Evolutionary conservation across 2,888 invertebrate genomes (phyloP).

Genomic region (Geotrupes spiniger): DNA sequence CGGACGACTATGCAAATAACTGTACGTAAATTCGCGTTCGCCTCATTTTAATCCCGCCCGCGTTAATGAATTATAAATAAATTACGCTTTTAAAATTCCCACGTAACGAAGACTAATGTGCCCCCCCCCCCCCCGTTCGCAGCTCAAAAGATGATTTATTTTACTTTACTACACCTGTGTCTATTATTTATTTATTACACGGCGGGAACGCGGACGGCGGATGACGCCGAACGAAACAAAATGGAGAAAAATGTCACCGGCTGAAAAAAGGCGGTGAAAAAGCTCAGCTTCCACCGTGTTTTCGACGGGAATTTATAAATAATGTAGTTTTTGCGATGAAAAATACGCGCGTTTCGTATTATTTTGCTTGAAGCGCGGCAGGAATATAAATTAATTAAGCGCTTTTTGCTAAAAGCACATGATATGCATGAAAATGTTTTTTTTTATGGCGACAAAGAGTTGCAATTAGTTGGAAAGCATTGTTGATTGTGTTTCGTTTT

Average conservation of each 20-base stretch:
- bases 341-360: conserved; percentile 1
- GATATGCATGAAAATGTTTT: too few relatives aligned
- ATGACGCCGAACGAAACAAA: conserved; percentile 1
- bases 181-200: conserved; percentile 6
- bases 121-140: too few relatives aligned
- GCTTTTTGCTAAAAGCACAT: background rate
- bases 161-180: conserved; percentile 6
- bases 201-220: background rate
- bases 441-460: too few relatives aligned
- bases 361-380: background rate
- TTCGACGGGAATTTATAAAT: conserved; percentile 1
- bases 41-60: too few relatives aligned
- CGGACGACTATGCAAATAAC: too few relatives aligned
- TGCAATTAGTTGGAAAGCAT: too few relatives aligned
- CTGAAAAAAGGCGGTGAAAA: background rate
- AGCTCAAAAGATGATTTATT: conserved; percentile 7
- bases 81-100: conserved; percentile 6
- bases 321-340: background rate
- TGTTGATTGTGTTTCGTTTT: too few relatives aligned
- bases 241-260: conserved; percentile 3
- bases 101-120: conserved; percentile 1
- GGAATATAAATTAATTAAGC: background rate
- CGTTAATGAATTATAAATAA: background rate
- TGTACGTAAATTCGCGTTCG: too few relatives aligned
- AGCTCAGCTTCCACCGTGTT: background rate